Evolutionary conservation across 2,113 vertebrate species (phyloP), one percentile per base, ranked within the genome.

Genomic region (Nothobranchius kuhntae): DNA sequence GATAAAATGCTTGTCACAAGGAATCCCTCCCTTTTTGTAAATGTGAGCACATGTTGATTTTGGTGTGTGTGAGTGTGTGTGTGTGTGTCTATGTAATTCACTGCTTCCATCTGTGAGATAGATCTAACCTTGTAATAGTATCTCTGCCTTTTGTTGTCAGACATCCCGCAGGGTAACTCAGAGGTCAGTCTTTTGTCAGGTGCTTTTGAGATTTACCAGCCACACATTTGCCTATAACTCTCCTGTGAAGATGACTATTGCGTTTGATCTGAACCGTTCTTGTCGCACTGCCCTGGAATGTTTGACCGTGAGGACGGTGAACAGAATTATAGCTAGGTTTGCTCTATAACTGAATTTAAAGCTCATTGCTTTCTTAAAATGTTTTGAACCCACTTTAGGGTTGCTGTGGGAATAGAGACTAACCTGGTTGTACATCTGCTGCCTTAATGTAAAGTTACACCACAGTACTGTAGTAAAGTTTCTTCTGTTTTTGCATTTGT

Each of bases 151-250:
- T 84, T 84, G 85, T 88, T 80, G 71, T 70, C 11, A 3, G 15
- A 65, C 68, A 69, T 85, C 80, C 82, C 83, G 57, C 64, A 52
- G 74, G 86, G 86, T 83, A 80, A 77, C 53, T n/a, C n/a, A 64
- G 71, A 78, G 84, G 88, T 88, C 84, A 85, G 58, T 15, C 61
- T 82, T 40, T 67, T 74, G 75, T 81, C 77, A 77, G 70, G 75
- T 78, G 80, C 67, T 73, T 86, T 76, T 72, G 85, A 87, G 75
- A 84, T 84, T 75, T 72, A 78, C 63, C 71, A 78, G 81, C 67
- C 59, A 13, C 59, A 13, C 62, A 40, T 65, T 78, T 62, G 14
- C 38, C 48, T 71, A 26, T 30, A 53, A 66, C 47, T 61, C 56
- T 21, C 61, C 47, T 61, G 65, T 47, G 53, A 79, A 57, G 63